phyloP scores from a whole-genome alignment of 2,797 vertebrate genomes.

The Gallinago nigripennis region DNA sequence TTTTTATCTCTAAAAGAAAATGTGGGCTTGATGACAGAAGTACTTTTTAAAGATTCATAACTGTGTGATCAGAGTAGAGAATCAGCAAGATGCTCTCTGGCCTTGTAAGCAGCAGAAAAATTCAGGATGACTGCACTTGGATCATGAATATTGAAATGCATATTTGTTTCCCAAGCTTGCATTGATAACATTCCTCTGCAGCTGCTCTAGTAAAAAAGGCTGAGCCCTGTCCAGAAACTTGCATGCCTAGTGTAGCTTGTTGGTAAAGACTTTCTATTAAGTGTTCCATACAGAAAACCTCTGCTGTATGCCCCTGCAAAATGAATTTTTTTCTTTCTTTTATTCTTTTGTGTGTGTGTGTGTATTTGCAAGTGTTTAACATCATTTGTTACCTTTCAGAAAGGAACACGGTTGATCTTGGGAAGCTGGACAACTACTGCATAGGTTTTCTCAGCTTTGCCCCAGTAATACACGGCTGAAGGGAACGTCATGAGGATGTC shows the following conservation, averaged over 20 bases:
- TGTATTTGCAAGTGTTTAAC: background rate
- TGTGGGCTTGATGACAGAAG: background rate
- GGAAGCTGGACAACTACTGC: background rate
- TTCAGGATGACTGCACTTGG: background rate
- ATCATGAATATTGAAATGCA: background rate
- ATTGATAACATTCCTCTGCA: constrained; percentile 3
- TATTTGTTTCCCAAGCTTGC: background rate
- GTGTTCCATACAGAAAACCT: background rate
- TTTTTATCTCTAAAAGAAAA: constrained; percentile 31
- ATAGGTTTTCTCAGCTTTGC: background rate
- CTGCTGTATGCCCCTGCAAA: background rate
- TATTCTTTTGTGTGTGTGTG: background rate
- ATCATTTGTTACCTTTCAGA: background rate
- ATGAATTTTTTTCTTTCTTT: background rate
- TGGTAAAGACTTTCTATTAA: background rate
- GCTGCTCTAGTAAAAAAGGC: background rate
- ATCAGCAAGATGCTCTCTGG: background rate
- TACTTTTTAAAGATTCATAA: background rate
- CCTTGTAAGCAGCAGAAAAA: background rate
- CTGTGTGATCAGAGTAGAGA: background rate
- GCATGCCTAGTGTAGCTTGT: background rate
- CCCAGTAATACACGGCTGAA: background rate
- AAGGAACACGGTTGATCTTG: background rate
- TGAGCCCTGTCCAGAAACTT: background rate
- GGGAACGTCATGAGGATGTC: background rate